Evolutionary conservation across 2,797 vertebrate species (phyloP), one percentile per base, ranked within the genome.

Genomic region (Echeneis naucrates): DNA sequence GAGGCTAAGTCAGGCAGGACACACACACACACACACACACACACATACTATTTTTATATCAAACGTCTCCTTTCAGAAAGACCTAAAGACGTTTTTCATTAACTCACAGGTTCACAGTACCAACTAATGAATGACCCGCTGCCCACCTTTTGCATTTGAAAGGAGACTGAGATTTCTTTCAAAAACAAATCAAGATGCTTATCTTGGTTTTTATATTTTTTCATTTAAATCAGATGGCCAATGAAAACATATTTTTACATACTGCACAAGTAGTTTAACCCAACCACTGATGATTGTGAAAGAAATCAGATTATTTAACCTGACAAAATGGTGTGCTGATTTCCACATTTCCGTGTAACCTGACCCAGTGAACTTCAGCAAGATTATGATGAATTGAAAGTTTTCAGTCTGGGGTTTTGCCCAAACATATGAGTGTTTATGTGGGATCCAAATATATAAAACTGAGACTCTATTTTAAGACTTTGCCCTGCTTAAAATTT

Each of bases 251-350:
- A 75, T 81, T 85, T 90, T 80, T 77, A 80, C 70, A 78, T 66
- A 54, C 42, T 57, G 68, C 45, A 70, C 68, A 77, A 65, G 74
- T 57, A 80, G 80, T 72, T 85, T 70, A 19, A 85, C 55, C 32
- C 62, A 71, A 84, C 89, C 82, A 2, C 84, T 42, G 50, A 71
- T 37, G 82, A 80, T 82, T 85, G 78, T 77, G 70, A 77, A 80
- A 80, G 86, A 84, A 87, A 88, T 88, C 68, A 79, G 91, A 92
- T 92, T 89, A 88, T 91, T 89, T 88, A 80, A 85, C 76, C 68
- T 72, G 72, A 85, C 75, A 81, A 84, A 88, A 79, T 55, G 81
- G 72, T 83, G 77, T 72, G 81, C 78, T 75, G 81, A 83, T 87
- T 86, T 86, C 79, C 78, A 40, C 65, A 60, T 87, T 72, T 81